Evolutionary conservation across 2,113 vertebrate species (phyloP).

Genomic region (Chloropsis cyanopogon): DNA sequence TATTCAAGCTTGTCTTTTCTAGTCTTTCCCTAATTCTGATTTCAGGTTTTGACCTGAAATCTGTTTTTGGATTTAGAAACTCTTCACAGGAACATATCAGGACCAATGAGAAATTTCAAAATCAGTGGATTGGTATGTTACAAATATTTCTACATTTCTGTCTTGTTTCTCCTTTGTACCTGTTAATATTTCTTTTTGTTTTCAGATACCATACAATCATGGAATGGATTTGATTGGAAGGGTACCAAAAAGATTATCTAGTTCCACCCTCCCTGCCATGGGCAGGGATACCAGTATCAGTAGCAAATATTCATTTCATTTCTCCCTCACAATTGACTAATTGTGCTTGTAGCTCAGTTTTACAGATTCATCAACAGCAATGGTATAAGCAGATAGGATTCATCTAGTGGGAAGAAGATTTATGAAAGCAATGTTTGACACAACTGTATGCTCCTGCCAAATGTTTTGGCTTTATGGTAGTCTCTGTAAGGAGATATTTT

Average conservation of each 20-base stretch:
- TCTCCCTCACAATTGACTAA: background rate
- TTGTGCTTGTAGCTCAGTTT: background rate
- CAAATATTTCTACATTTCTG: background rate
- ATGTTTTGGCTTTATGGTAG: background rate
- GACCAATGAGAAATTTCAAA: background rate
- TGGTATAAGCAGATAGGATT: background rate
- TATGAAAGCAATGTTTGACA: background rate
- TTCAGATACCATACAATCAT: background rate
- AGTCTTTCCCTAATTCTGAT: background rate
- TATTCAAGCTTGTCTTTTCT: background rate
- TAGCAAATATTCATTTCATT: background rate
- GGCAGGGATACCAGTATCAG: background rate
- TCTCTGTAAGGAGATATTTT: background rate
- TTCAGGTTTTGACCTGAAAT: background rate
- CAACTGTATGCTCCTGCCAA: background rate
- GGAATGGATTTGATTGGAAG: background rate
- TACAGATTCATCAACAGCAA: background rate
- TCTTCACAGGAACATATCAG: background rate
- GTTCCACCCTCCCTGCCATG: background rate
- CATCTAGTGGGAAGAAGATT: background rate
- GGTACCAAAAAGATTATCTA: background rate
- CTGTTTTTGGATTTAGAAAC: background rate
- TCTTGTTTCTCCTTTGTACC: background rate
- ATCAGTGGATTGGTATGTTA: background rate
- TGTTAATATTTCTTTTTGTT: background rate